Percentiles rank a stretch among this genome's conserved stretches.
Conservation (phyloP, 2,888 invertebrate species). For the Antitype chi region DNA sequence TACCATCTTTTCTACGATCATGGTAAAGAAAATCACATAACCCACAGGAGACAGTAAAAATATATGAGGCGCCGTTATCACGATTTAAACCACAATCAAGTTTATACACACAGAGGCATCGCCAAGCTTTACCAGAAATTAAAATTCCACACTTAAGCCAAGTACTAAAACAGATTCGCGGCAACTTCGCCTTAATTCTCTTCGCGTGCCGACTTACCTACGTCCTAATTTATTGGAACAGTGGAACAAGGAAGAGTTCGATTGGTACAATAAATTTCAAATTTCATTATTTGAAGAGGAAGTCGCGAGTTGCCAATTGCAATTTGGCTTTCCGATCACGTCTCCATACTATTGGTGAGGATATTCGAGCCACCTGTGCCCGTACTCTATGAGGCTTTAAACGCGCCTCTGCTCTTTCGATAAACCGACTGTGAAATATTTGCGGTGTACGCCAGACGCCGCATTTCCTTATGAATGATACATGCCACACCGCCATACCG, state of each 20-base stretch:
- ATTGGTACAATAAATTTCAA: conserved; percentile 89
- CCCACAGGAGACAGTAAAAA: conserved; percentile 20
- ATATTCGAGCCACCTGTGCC: conserved; percentile 89
- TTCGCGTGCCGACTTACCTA: conserved; percentile 76
- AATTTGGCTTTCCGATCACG: conserved; percentile 88
- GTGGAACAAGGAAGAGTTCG: conserved; percentile 79
- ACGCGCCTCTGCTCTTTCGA: conserved; percentile 86
- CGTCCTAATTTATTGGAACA: conserved; percentile 84
- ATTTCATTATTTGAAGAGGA: conserved; percentile 90
- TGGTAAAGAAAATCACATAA: conserved; percentile 17
- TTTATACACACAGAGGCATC: conserved; percentile 30
- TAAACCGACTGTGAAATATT: conserved; percentile 90
- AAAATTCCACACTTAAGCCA: conserved; percentile 70
- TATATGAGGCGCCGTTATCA: conserved; percentile 36
- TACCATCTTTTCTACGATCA: conserved; percentile 14
- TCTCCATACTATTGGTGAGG: conserved; percentile 88
- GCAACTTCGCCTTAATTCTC: conserved; percentile 75
- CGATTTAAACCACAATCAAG: conserved; percentile 45
- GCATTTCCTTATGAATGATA: conserved; percentile 89
- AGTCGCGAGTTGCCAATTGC: conserved; percentile 87
- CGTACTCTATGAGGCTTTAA: conserved; percentile 89
- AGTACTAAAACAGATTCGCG: conserved; percentile 73
- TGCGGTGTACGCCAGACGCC: conserved; percentile 82
- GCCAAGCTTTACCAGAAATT: conserved; percentile 68
- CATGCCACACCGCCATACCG: conserved; percentile 81